Conservation (phyloP, 2,797 vertebrate genomes). For the Anomalospiza imberbis region DNA sequence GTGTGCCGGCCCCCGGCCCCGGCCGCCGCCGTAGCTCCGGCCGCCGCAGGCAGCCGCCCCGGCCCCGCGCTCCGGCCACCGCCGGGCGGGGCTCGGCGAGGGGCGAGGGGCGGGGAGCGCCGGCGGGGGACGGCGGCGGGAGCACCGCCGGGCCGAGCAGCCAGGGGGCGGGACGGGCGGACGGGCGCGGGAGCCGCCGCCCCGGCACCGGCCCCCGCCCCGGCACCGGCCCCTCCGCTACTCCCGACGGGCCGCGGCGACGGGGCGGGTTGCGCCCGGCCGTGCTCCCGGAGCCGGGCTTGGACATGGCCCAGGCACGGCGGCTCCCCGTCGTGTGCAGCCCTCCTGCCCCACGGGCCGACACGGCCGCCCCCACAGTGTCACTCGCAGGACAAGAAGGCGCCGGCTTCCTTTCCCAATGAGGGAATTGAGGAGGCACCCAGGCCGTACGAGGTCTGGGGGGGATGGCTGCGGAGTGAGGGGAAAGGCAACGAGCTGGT, state of each 20-base stretch:
- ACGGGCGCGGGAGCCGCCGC: background rate
- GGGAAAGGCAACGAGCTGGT: background rate
- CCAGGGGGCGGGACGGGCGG: background rate
- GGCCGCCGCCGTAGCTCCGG: background rate
- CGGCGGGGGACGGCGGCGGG: background rate
- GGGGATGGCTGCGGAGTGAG: background rate
- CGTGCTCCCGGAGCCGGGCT: background rate
- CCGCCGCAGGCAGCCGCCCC: background rate
- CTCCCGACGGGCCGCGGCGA: background rate
- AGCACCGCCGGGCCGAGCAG: background rate
- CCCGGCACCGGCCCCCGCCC: background rate
- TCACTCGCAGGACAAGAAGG: fast-evolving
- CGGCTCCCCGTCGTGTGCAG: background rate
- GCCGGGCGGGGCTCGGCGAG: slow-evolving; percentile 12
- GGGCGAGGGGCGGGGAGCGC: slow-evolving; percentile 5
- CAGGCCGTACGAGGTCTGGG: background rate
- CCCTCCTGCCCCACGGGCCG: background rate
- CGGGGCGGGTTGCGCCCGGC: background rate
- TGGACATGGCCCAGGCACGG: fast-evolving
- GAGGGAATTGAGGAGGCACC: fast-evolving
- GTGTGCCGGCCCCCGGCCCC: background rate
- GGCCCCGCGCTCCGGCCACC: background rate
- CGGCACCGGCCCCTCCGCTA: background rate
- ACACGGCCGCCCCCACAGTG: fast-evolving
- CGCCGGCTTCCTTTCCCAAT: fast-evolving